Evolutionary conservation across 2,113 vertebrate genomes (phyloP), one percentile per base, ranked within the genome.

Genomic region (Reinhardtius hippoglossoides): DNA sequence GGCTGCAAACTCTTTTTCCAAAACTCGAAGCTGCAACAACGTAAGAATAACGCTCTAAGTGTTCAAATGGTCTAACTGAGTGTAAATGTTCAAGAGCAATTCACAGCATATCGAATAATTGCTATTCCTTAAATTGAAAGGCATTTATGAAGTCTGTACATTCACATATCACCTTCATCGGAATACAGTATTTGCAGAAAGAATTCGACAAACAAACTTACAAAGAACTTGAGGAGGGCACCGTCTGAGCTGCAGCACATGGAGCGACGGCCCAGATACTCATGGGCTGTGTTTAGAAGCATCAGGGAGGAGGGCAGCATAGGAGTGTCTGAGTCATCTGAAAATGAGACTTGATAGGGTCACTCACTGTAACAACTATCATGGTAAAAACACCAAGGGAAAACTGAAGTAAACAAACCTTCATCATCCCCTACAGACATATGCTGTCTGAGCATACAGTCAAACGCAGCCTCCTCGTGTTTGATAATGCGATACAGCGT

Each of bases 181-280:
- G 50, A 54, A n/a, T 7, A 54, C 18, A 54, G 18, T n/a, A n/a
- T 20, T 54, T 54, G 18, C 14, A 21, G 21, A 24, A 4, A 56
- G 54, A 56, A n/a, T 8, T 23, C 9, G 3, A 21, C 21, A 56
- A 57, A 58, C 9, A 63, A 69, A 94, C 97, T 96, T 82, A 99
- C 98, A 23, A 96, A 99, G 85, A 99, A 99, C 68, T 96, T 97
- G 26, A 99, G 96, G 56, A 99, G 94, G 18, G 96, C 94, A 2
- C 98, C 98, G 0, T 97, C 95, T 1, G 97, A 98, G 89, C 96
- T 97, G 90, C 97, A 98, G 82, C 98, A 99, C 95, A 97, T 95
- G 63, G 96, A 96, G 52, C 97, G 95, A 37, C 98, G 95, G 42
- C 98, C 98, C 77, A 99, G 93, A 84, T 96, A 99, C 80, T 99